Evolutionary conservation across 2,113 vertebrate species (phyloP).

Genomic region (Scatophagus argus): DNA sequence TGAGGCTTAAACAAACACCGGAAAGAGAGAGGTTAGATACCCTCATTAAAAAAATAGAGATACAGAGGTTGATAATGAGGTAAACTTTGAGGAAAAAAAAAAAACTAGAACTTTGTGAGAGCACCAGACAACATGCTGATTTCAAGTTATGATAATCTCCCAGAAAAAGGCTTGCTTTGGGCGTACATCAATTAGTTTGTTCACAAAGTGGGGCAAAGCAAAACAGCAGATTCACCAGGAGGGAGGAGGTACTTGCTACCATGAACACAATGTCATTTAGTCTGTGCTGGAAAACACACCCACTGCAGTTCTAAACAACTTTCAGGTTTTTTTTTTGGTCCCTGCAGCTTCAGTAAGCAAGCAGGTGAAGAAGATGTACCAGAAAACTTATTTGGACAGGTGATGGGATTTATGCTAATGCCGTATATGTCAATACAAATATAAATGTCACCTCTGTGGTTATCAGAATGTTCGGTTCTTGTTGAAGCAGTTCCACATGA

Average conservation of each 20-base stretch:
- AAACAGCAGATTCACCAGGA: conserved; percentile 14
- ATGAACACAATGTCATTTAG: not conserved
- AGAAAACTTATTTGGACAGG: not conserved
- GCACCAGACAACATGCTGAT: conserved; percentile 18
- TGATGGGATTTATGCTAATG: not conserved
- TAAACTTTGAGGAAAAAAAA: conserved; percentile 41
- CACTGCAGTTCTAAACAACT: not conserved
- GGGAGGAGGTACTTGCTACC: not conserved
- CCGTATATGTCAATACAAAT: too few species aligned
- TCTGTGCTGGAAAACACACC: not conserved
- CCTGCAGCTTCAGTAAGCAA: not conserved
- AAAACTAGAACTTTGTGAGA: conserved; percentile 28
- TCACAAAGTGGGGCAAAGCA: conserved; percentile 52
- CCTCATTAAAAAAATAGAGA: conserved; percentile 63
- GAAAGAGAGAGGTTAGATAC: conserved; percentile 36
- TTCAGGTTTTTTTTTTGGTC: not conserved
- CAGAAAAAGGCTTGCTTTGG: conserved; percentile 28
- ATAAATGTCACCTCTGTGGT: too few species aligned
- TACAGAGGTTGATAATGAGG: conserved; percentile 46
- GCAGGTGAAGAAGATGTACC: not conserved
- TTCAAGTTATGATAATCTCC: conserved; percentile 46
- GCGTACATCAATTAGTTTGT: conserved; percentile 45
- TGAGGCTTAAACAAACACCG: conserved; percentile 52
- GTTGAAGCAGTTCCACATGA: too few species aligned
- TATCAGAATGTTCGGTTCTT: not conserved